Conservation (phyloP, 2,888 invertebrate species). For the Drosophila mercatorum region DNA sequence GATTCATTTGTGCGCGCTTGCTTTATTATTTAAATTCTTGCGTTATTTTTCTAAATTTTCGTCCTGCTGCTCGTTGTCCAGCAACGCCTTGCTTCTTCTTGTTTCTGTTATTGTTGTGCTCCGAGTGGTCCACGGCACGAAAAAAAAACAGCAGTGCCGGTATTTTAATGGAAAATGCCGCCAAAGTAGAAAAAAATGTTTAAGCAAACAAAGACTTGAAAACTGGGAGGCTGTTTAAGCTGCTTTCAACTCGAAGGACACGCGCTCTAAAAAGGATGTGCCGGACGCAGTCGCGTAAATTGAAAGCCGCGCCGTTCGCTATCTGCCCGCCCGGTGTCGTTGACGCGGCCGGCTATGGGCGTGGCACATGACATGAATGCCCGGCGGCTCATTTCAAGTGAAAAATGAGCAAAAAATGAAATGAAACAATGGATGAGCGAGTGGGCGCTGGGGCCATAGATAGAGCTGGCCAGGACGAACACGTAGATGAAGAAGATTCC, state of each 20-base stretch:
- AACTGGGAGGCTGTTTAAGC: conserved; percentile 66
- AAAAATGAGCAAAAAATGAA: conserved; percentile 80
- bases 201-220: conserved; percentile 71
- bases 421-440: conserved; percentile 81
- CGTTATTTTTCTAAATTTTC: conserved; percentile 78
- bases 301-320: conserved; percentile 63
- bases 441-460: conserved; percentile 1
- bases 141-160: conserved; percentile 65
- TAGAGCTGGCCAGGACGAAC: conserved; percentile 18
- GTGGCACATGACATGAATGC: conserved; percentile 76
- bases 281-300: conserved; percentile 70
- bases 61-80: conserved; percentile 41
- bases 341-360: conserved; percentile 17
- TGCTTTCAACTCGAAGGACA: conserved; percentile 73
- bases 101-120: conserved; percentile 32
- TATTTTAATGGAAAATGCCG: conserved; percentile 83
- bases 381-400: conserved; percentile 76
- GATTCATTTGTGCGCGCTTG: conserved; percentile 81
- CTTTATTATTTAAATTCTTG: conserved; percentile 81
- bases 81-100: conserved; percentile 12
- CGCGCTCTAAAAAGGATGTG: conserved; percentile 69
- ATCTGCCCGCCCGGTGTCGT: conserved; percentile 60
- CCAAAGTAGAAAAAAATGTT: conserved; percentile 69
- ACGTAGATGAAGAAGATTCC: conserved; percentile 39
- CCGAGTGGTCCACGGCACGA: conserved; percentile 19